Base-by-base conservation (phyloP, 2,797 vertebrate species). In the Anguilla pacifica region DNA sequence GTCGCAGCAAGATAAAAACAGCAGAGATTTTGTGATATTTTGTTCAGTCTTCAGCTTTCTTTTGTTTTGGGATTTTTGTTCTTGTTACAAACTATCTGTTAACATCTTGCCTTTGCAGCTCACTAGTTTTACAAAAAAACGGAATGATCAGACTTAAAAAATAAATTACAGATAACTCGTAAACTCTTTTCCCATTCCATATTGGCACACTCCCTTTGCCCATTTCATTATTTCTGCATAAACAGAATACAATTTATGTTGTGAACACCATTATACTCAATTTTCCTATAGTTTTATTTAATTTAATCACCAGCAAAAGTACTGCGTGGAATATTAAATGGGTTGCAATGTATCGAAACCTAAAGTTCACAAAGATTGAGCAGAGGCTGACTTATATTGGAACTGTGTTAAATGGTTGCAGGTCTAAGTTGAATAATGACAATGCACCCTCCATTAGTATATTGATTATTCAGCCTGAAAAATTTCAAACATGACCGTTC, bases 51-150 rank as follows among this genome's bases (percentile, higher is more conserved):
- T 86, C 46, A 51, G 87, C 91, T 77, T 89, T 92, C 88, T 83
- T 91, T 92, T 91, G 91, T 92, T 93, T 90, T 28, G 90, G 91
- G 90, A 91, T 93, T 89, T 90, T 91, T 92, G 93, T 92, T 87
- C 84, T 88, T 77, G 89, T 89, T 88, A 61, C 15, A 2, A 87
- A 28, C 67, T 13, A 72, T 31, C 25, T 72, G 22, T 86, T 61
- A 85, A 89, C 89, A 91, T 92, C 88, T 90, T 92, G 86, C 31
- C 25, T 89, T 89, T 90, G 87, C 81, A 6, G 17, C 86, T 59
- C 28, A 84, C 31, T 70, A 88, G 86, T 61, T 79, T 2, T 89
- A 28, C 70, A 74, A 39, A 35, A 74, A 74, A 39, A 11, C 31
- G 15, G 70, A 35, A 15, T 17, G 64, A 74, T 74, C 35, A 39